Evolutionary conservation across 2,113 vertebrate species (phyloP), one percentile per base, ranked within the genome.

Genomic region (Smithornis capensis): DNA sequence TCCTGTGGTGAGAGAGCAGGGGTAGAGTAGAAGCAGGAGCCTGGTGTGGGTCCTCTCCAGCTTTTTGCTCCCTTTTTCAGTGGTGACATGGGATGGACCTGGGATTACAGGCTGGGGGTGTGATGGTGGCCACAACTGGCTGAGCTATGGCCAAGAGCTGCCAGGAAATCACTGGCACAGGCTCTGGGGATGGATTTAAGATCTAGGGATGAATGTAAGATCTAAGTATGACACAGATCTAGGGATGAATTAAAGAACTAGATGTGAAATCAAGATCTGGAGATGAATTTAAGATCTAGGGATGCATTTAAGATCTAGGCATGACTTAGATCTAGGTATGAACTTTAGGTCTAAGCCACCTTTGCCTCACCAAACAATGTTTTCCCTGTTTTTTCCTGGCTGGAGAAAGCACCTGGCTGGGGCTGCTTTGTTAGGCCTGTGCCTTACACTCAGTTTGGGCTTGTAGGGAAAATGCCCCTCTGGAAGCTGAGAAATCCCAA

Each of bases 241-340:
- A 40, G 37, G 37, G 24, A 10, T 56, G 10, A 37, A 45, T 40
- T 40, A 1, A 15, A 8, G 12, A 6, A 40, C 19, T 6, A 45
- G 7, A 5, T 7, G 2, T 52, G 9, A 14, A n/a, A 9, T 18
- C 0, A 17, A 1, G 2, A 21, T 47, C 28, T 3, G 27, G n/a
- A 21, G 19, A n/a, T 42, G 2, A 22, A 23, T 22, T 42, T 1
- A 42, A 2, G 10, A 45, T 44, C 13, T 21, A 29, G 19, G 14
- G 19, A 28, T 28, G 14, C 13, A 14, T 44, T 44, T 44, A 33
- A 31, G 53, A 53, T 31, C 59, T 14, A 19, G 19, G 53, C 12
- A 33, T 21, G 53, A 33, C 29, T 21, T 19, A 33, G 53, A 19
- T 31, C 53, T 60, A 19, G 6, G 8, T 18, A 53, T 53, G 53